phyloP scores from a whole-genome alignment of 2,113 vertebrate species.

The Furnarius figulus region DNA sequence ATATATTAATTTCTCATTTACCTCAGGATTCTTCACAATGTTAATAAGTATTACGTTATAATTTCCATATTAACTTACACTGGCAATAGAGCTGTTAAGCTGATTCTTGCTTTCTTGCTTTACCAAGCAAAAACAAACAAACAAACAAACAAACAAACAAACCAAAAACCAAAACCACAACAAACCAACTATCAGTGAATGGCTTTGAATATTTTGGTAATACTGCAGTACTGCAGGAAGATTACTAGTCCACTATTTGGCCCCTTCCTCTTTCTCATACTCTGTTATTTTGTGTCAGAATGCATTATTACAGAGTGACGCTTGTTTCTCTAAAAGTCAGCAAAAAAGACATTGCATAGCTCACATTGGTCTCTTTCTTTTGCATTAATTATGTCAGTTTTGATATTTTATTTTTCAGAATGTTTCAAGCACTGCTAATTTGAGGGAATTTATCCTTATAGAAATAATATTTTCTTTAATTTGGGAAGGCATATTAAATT shows the following conservation, averaged over 20 bases:
- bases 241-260: conserved; percentile 28
- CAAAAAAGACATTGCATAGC: conserved; percentile 56
- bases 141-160: not conserved
- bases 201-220: conserved; percentile 60
- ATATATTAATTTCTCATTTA: conserved; percentile 34
- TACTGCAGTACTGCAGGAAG: not conserved
- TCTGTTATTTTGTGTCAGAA: conserved; percentile 64
- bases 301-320: conserved; percentile 55
- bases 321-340: conserved; percentile 63
- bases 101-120: conserved; percentile 46
- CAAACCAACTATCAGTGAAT: not conserved
- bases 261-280: not conserved
- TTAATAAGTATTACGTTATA: conserved; percentile 7
- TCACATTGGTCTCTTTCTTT: conserved; percentile 30
- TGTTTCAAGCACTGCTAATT: conserved; percentile 7
- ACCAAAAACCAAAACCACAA: no score
- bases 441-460: not conserved
- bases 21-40: not conserved
- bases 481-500: not conserved
- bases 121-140: conserved; percentile 36
- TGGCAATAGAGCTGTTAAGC: conserved; percentile 57
- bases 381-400: conserved; percentile 66
- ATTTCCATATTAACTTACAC: conserved; percentile 23
- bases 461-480: not conserved
- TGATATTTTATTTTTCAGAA: conserved; percentile 58